Base-by-base conservation (phyloP, 1,140 invertebrate genomes). In the Microplitis demolitor region DNA sequence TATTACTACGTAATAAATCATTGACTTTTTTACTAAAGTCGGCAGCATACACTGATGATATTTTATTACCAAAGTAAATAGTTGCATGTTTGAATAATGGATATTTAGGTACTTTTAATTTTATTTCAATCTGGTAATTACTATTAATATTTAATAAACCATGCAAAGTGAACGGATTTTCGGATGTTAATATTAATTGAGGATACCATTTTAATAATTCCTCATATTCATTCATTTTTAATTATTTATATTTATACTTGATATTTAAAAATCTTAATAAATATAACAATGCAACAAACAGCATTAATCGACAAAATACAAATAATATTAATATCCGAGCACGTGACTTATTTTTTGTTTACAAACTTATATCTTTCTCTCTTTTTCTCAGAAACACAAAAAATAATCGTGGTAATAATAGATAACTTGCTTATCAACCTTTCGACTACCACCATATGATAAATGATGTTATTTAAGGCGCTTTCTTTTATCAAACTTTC, bases 21-120 rank as follows among this genome's bases (percentile, higher is more conserved):
- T 76, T 66, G 3, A 83, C 35, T 51, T 76, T 75, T 4, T 62
- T 61, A n/a, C 66, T 66, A 31, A 85, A 83, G 16, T 69, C 68
- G 62, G 3, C 63, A 4, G 69, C 66, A 11, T 73, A 73, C n/a
- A 82, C 62, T 2, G 71, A 61, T 54, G 75, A 66, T 51, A 83
- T 78, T 34, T 75, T 74, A 50, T 66, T 66, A 31, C 80, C 83
- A 71, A 85, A 84, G 4, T 64, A 14, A 31, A 85, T 33, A 14
- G 35, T 56, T 6, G 75, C 76, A 35, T 75, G 39, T 6, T 63
- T 13, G 4, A 84, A 71, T 31, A 4, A 35, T 24, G 83, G 83
- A 80, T 80, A 85, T 72, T 77, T 77, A 14, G 80, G 79, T 4
- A 76, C 72, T n/a, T 63, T 62, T 6, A 85, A 34, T 77, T 81